Conservation (phyloP, 2,888 invertebrate genomes). For the Scaptomyza parva region DNA sequence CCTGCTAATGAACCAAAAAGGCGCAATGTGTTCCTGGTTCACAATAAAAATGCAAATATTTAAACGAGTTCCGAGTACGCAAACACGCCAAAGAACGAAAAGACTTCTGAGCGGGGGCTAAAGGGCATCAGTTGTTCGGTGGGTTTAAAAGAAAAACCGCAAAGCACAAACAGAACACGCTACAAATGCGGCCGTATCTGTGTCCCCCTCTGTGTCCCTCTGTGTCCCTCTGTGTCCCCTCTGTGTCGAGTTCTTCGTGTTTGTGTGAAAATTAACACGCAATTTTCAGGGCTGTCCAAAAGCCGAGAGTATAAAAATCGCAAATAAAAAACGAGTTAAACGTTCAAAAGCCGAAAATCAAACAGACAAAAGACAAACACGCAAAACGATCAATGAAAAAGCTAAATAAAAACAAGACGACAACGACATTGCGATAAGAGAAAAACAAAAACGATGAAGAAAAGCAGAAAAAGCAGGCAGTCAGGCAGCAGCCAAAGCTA, state of each 20-base stretch:
- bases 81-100: constrained; percentile 41
- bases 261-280: constrained; percentile 81
- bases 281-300: constrained; percentile 68
- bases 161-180: constrained; percentile 63
- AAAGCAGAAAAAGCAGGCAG: background rate
- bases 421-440: constrained; percentile 50
- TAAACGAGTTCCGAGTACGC: constrained; percentile 55
- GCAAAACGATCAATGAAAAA: constrained; percentile 75
- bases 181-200: constrained; percentile 45
- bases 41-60: constrained; percentile 77
- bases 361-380: constrained; percentile 65
- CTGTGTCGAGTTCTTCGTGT: too few species aligned
- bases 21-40: constrained; percentile 39
- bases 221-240: background rate
- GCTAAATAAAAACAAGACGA: constrained; percentile 17
- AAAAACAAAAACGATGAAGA: constrained; percentile 16
- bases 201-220: constrained; percentile 24
- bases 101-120: too few species aligned
- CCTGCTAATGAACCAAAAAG: constrained; percentile 67
- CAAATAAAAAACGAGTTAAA: constrained; percentile 65
- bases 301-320: constrained; percentile 51
- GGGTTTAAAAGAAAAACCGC: constrained; percentile 58
- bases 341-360: constrained; percentile 74
- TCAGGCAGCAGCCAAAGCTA: constrained; percentile 23
- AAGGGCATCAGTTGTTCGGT: background rate